Evolutionary conservation across 2,797 vertebrate genomes (phyloP), one percentile per base, ranked within the genome.

Genomic region (Bovichtus diacanthus): DNA sequence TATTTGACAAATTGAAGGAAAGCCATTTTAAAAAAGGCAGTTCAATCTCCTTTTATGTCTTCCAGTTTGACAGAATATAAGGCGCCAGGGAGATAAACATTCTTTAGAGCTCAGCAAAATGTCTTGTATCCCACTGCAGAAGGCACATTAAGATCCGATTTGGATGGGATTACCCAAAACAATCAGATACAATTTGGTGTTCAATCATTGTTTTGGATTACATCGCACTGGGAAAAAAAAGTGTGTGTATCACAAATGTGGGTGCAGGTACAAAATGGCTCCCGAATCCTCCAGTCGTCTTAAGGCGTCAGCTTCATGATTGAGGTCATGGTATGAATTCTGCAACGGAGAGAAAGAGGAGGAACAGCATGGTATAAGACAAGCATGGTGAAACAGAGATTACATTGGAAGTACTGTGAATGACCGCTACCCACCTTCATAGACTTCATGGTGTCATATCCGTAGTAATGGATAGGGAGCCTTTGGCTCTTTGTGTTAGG

Each of bases 391-490:
- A 46, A 51, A 39, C 21, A 60, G 18, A 63, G 25, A 56, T 21
- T 3, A 15, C 3, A 55, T 50, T 7, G 46, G 23, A 25, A 36
- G 15, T 7, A 25, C 4, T 21, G 3, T 1, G 25, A 21, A 68
- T 5, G 34, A 67, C 19, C 25, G 2, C 9, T 7, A 60, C 95
- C 83, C 75, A 99, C 97, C 6, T 94, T 96, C 97, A 99, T 98
- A 18, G 96, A 96, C 70, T 94, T 97, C 91, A 98, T 96, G 0
- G 96, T 98, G 76, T 96, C 94, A 36, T 93, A 88, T 74, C 97
- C 97, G 0, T 97, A 99, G 91, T 99, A 99, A 78, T 99, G 97
- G 43, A 99, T 97, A 4, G 95, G 96, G 23, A 96, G 93, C 65
- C 90, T 95, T 81, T 90, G 95, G 86, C 94, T 95, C 31, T 74